phyloP scores from a whole-genome alignment of 2,113 vertebrate species.

The Rhinogobius similis region DNA sequence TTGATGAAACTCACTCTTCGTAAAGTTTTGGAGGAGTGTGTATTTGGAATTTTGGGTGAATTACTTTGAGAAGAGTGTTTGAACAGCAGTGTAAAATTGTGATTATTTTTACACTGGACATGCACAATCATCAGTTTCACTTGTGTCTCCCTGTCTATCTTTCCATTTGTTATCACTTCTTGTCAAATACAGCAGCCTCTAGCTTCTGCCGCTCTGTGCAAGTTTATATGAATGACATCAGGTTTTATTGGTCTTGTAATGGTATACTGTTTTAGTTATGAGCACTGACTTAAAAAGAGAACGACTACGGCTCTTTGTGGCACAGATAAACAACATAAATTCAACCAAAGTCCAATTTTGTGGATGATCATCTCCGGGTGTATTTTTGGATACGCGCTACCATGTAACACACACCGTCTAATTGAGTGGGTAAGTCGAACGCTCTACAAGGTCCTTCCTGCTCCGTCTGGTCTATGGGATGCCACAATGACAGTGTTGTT shows the following conservation, averaged over 20 bases:
- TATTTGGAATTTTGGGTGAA: too few species aligned
- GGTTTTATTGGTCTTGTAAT: slow-evolving; percentile 9
- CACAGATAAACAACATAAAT: slow-evolving; percentile 44
- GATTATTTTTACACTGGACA: too few species aligned
- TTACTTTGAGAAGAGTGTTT: too few species aligned
- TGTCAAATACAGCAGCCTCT: not conserved
- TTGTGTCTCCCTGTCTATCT: not conserved
- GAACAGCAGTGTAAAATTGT: too few species aligned
- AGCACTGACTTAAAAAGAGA: slow-evolving; percentile 21
- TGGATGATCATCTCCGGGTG: slow-evolving; percentile 3
- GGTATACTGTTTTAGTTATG: slow-evolving; percentile 6
- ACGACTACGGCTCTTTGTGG: slow-evolving; percentile 19
- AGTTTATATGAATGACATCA: slow-evolving; percentile 19
- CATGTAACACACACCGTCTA: slow-evolving; percentile 56
- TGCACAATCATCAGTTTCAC: not conserved
- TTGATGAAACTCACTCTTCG: too few species aligned
- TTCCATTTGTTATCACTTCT: not conserved
- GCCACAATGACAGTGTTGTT: slow-evolving; percentile 76
- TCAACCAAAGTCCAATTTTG: slow-evolving; percentile 31
- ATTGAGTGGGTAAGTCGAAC: slow-evolving; percentile 49
- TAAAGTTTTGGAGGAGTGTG: too few species aligned
- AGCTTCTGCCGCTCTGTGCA: not conserved
- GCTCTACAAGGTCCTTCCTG: slow-evolving; percentile 53
- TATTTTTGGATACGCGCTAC: slow-evolving; percentile 56
- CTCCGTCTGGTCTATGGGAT: slow-evolving; percentile 58